These are phyloP conservation scores for Exephanes ischioxanthus DNA, from an alignment of 2,888 invertebrate species.

Conservation along the genomic window DNA sequence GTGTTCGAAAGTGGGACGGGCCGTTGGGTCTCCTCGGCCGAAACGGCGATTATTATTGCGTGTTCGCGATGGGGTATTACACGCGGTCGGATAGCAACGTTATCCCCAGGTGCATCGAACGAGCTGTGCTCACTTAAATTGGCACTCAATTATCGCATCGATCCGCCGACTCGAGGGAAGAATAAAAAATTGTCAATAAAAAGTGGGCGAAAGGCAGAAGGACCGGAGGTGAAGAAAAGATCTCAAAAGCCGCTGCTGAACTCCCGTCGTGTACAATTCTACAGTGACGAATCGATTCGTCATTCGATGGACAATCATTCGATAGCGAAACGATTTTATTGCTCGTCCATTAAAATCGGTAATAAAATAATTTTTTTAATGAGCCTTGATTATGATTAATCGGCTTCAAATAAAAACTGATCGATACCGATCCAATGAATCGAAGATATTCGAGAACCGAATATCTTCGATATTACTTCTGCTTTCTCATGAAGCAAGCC, in stretches of 20 bases:
- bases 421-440: not conserved
- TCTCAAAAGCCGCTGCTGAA: not conserved
- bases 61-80: constrained; percentile 34
- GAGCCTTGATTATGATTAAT: not conserved
- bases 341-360: constrained; percentile 8
- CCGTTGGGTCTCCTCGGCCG: constrained; percentile 43
- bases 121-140: constrained; percentile 50
- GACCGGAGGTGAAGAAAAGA: constrained; percentile 30
- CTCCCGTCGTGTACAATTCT: not conserved
- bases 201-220: not conserved
- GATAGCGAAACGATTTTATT: constrained; percentile 23
- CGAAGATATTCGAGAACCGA: no score
- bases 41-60: constrained; percentile 64
- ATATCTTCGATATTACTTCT: no score
- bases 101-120: constrained; percentile 41
- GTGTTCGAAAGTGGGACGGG: constrained; percentile 60
- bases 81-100: constrained; percentile 25
- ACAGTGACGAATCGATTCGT: constrained; percentile 58
- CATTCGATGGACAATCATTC: constrained; percentile 23
- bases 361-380: constrained; percentile 1
- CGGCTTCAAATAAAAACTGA: not conserved
- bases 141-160: constrained; percentile 62
- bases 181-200: not conserved
- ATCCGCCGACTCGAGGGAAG: constrained; percentile 34
- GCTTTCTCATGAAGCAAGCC: no score